A percentile compares a stretch with the other conserved stretches of the same genome.
Conservation (phyloP, 2,797 vertebrate genomes). For the Monodelphis domestica region DNA sequence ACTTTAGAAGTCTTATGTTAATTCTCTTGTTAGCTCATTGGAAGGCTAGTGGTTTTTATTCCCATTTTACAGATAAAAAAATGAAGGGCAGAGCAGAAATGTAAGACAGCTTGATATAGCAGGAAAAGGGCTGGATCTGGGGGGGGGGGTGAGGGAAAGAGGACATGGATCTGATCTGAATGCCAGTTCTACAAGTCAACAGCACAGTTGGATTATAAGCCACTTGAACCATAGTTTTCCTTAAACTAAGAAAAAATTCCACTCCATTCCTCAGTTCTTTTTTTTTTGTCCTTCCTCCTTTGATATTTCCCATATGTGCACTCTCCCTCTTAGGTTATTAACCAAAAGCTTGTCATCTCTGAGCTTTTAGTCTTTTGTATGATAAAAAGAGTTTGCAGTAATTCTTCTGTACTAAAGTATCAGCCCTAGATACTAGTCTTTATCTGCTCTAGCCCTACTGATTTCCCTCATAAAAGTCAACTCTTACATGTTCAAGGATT, state of each 20-base stretch:
- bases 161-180: neutral
- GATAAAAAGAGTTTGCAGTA: neutral
- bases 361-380: neutral
- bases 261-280: neutral
- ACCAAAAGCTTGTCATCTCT: neutral
- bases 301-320: neutral
- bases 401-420: neutral
- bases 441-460: neutral
- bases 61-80: slow-evolving; percentile 5
- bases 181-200: neutral
- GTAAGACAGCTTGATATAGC: accelerated
- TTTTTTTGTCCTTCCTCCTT: neutral
- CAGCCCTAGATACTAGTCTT: neutral
- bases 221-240: neutral
- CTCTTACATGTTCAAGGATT: neutral
- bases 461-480: neutral
- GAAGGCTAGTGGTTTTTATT: slow-evolving; percentile 2
- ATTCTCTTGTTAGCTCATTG: slow-evolving; percentile 20
- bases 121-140: neutral
- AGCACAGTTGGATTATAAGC: neutral
- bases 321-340: neutral
- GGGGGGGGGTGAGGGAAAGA: neutral
- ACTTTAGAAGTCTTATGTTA: neutral
- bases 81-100: neutral
- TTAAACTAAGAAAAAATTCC: slow-evolving; percentile 21